Percentiles rank a stretch among this genome's conserved stretches.
phyloP scores from a whole-genome alignment of 2,888 invertebrate species.

The Lasius platythorax region DNA sequence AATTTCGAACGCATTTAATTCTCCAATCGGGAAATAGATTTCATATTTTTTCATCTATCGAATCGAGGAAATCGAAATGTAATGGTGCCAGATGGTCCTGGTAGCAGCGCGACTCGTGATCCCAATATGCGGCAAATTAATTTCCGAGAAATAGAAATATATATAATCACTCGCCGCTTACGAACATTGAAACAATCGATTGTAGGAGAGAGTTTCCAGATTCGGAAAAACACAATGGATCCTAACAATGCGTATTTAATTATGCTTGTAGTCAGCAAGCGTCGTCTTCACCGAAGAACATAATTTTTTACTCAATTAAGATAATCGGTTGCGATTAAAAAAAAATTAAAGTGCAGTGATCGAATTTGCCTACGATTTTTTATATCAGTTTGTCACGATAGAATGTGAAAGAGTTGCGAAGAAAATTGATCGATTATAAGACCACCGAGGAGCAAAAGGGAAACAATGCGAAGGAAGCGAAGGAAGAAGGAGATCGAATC shows the following conservation, averaged over 20 bases:
- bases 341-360: not conserved
- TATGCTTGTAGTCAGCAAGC: not conserved
- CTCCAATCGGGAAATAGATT: not conserved
- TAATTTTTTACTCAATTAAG: slow-evolving; percentile 6
- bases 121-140: slow-evolving; percentile 67
- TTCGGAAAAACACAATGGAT: slow-evolving; percentile 21
- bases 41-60: not conserved
- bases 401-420: not conserved
- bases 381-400: not conserved
- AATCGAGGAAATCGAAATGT: too few species aligned
- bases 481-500: slow-evolving; percentile 38
- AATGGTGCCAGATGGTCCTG: slow-evolving; percentile 1
- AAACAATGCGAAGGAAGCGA: slow-evolving; percentile 20
- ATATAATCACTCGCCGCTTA: slow-evolving; percentile 68
- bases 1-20: not conserved
- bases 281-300: not conserved
- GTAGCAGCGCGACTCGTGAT: slow-evolving; percentile 58
- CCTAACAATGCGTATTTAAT: not conserved
- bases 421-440: slow-evolving; percentile 22
- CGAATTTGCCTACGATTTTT: slow-evolving; percentile 15
- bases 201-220: slow-evolving; percentile 30
- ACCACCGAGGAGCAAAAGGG: slow-evolving; percentile 17
- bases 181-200: slow-evolving; percentile 55
- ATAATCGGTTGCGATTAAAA: not conserved
- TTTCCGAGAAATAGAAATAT: slow-evolving; percentile 66